A percentile compares a stretch with the other conserved stretches of the same genome.
Evolutionary conservation across 2,113 vertebrate genomes (phyloP).

Genomic region (Micromys minutus): DNA sequence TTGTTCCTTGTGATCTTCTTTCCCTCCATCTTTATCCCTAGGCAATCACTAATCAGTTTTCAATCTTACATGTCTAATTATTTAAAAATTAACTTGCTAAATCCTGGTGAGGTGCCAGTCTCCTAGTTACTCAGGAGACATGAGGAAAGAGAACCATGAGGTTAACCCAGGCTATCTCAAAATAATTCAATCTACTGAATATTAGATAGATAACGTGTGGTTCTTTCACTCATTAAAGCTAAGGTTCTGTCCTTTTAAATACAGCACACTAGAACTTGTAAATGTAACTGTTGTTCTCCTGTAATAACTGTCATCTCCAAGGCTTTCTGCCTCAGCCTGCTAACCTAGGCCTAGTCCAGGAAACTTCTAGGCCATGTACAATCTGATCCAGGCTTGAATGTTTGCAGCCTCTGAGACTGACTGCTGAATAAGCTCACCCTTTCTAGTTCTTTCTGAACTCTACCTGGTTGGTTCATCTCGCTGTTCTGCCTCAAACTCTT

Average conservation of each 20-base stretch:
- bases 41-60: conserved; percentile 35
- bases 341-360: too few relatives aligned
- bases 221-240: background rate
- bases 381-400: too few relatives aligned
- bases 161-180: background rate
- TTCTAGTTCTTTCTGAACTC: too few relatives aligned
- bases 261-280: background rate
- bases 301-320: too few relatives aligned
- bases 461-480: too few relatives aligned
- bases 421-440: too few relatives aligned
- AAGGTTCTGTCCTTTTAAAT: background rate
- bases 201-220: background rate
- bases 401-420: too few relatives aligned
- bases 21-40: background rate
- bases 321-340: too few relatives aligned
- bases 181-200: background rate
- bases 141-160: background rate
- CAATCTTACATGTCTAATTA: background rate
- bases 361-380: too few relatives aligned
- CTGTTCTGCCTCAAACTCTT: too few relatives aligned
- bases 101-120: background rate
- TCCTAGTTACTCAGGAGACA: background rate
- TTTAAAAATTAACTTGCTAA: background rate
- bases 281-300: too few relatives aligned
- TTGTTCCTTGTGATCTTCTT: background rate